A percentile compares a stretch with the other conserved stretches of the same genome.
phyloP scores from a whole-genome alignment of 1,140 invertebrate species.

The Coptotermes formosanus region DNA sequence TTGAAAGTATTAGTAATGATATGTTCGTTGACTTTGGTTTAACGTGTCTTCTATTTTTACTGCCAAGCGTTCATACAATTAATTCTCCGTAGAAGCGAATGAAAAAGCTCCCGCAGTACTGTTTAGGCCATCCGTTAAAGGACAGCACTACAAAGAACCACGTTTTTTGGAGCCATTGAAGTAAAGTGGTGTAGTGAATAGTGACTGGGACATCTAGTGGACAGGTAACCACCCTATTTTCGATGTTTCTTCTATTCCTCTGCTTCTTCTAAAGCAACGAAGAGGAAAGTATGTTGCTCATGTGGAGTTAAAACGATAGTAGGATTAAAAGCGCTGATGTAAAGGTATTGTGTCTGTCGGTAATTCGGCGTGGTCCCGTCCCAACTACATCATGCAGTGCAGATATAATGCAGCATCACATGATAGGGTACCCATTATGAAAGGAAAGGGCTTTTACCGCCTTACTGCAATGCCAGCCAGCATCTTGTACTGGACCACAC shows the following conservation, averaged over 20 bases:
- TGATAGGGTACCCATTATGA: slow-evolving; percentile 10
- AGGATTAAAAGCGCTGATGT: not conserved
- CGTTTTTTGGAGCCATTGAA: too few relatives aligned
- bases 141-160: not conserved
- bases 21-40: too few relatives aligned
- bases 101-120: not conserved
- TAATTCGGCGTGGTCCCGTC: slow-evolving; percentile 1
- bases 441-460: not conserved
- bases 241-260: too few relatives aligned
- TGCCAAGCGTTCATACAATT: not conserved
- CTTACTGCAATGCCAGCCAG: not conserved
- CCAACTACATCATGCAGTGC: not conserved
- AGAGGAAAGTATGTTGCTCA: too few relatives aligned
- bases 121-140: not conserved
- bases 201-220: not conserved
- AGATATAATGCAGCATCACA: not conserved
- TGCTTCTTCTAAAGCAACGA: too few relatives aligned
- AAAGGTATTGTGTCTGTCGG: not conserved
- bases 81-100: not conserved
- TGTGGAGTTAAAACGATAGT: too few relatives aligned
- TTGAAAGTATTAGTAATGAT: too few relatives aligned
- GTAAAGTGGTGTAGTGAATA: not conserved
- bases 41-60: not conserved
- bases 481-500: not conserved
- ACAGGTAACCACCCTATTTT: not conserved